These are phyloP conservation scores for Cantharis flavilabris DNA, from an alignment of 2,888 invertebrate genomes.

Conservation along the genomic window DNA sequence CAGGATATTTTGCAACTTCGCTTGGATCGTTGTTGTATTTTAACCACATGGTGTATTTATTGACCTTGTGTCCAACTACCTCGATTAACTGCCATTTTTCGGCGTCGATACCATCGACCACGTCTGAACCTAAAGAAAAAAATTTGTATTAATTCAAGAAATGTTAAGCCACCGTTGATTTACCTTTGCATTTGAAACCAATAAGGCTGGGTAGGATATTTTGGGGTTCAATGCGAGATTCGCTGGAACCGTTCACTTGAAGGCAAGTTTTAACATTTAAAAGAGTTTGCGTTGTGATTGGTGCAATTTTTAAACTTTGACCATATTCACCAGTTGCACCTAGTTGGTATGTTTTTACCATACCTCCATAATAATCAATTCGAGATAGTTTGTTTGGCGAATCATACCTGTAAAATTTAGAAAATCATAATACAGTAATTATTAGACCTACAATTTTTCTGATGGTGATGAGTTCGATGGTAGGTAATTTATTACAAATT, in stretches of 20 bases:
- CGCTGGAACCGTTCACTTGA: slow-evolving; percentile 76
- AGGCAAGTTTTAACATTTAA: slow-evolving; percentile 79
- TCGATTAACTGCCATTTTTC: slow-evolving; percentile 79
- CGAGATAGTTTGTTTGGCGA: slow-evolving; percentile 74
- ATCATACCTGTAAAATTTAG: slow-evolving; percentile 66
- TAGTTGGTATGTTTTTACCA: slow-evolving; percentile 91
- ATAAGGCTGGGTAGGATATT: slow-evolving; percentile 80
- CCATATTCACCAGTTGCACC: slow-evolving; percentile 67
- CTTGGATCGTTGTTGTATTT: slow-evolving; percentile 68
- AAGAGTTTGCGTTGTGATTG: slow-evolving; percentile 77
- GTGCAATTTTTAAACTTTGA: slow-evolving; percentile 79
- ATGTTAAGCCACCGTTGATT: background rate
- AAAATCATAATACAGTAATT: background rate
- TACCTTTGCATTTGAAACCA: slow-evolving; percentile 70
- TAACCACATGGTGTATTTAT: slow-evolving; percentile 89
- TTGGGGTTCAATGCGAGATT: slow-evolving; percentile 68
- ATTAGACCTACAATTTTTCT: too few relatives aligned
- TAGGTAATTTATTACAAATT: too few relatives aligned
- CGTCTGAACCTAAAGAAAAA: slow-evolving; percentile 63
- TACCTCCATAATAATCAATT: slow-evolving; percentile 93
- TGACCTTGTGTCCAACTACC: slow-evolving; percentile 76
- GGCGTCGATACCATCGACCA: slow-evolving; percentile 70
- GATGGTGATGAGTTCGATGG: too few relatives aligned
- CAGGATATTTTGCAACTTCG: slow-evolving; percentile 59
- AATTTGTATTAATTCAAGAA: background rate